phyloP scores from a whole-genome alignment of 2,888 invertebrate genomes.

The Enchytraeus crypticus region DNA sequence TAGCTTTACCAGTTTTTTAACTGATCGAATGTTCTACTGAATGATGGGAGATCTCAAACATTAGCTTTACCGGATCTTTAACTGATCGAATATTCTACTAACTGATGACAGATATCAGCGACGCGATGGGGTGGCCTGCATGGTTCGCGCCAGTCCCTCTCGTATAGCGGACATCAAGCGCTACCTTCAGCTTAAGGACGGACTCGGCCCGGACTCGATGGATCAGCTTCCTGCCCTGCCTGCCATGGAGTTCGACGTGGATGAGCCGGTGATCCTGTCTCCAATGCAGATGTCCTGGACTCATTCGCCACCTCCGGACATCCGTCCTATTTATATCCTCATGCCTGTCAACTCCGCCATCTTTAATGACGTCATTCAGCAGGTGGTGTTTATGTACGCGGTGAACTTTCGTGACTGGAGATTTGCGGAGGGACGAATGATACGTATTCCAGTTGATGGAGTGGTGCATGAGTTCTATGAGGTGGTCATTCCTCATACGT shows the following conservation, averaged over 20 bases:
- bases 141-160: constrained; percentile 3
- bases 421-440: constrained; percentile 5
- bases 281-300: constrained; percentile 14
- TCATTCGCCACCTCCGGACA: not conserved
- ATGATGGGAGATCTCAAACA: too few relatives aligned
- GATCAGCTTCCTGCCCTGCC: constrained; percentile 8
- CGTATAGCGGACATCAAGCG: not conserved
- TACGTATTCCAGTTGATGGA: not conserved
- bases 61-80: too few relatives aligned
- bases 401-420: constrained; percentile 7
- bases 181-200: constrained; percentile 4
- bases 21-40: too few relatives aligned
- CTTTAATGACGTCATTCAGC: constrained; percentile 10
- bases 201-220: not conserved
- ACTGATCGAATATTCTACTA: too few relatives aligned
- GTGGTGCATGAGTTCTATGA: constrained; percentile 9
- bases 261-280: constrained; percentile 2
- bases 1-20: too few relatives aligned
- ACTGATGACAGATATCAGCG: constrained; percentile 1
- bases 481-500: constrained; percentile 5
- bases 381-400: constrained; percentile 14
- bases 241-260: constrained; percentile 13
- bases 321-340: constrained; percentile 4
- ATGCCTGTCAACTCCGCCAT: constrained; percentile 3
- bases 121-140: constrained; percentile 3